Percentiles rank a stretch among this genome's conserved stretches.
These are phyloP conservation scores for Congeria kusceri DNA, from an alignment of 2,888 invertebrate genomes.

Conservation along the genomic window DNA sequence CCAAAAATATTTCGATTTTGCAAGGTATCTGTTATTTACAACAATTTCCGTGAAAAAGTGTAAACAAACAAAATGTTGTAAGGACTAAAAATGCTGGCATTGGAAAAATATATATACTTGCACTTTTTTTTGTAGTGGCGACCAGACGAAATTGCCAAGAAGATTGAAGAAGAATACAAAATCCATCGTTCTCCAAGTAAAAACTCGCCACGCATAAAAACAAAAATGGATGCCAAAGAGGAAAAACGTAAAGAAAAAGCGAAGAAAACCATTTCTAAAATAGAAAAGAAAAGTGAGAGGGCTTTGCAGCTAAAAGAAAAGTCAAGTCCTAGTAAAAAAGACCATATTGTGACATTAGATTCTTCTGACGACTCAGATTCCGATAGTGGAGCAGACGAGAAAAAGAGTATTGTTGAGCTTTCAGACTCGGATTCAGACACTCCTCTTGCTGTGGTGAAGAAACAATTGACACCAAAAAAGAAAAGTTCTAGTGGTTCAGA, in stretches of 20 bases:
- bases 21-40: too few species aligned
- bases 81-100: too few species aligned
- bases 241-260: slow-evolving; percentile 67
- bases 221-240: slow-evolving; percentile 66
- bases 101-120: too few species aligned
- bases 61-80: too few species aligned
- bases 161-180: slow-evolving; percentile 53
- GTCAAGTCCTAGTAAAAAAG: slow-evolving; percentile 50
- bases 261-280: slow-evolving; percentile 53
- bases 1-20: too few species aligned
- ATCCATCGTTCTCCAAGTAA: slow-evolving; percentile 51
- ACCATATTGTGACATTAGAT: slow-evolving; percentile 43
- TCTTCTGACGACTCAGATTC: slow-evolving; percentile 36
- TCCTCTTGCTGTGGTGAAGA: slow-evolving; percentile 71
- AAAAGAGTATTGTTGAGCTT: background rate
- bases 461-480: slow-evolving; percentile 68
- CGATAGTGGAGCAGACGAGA: slow-evolving; percentile 17
- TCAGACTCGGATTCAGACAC: slow-evolving; percentile 66
- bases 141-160: slow-evolving; percentile 56
- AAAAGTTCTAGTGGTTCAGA: slow-evolving; percentile 43
- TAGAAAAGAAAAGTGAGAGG: slow-evolving; percentile 51
- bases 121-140: slow-evolving; percentile 46
- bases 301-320: slow-evolving; percentile 52
- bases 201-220: slow-evolving; percentile 57
- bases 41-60: too few species aligned